Evolutionary conservation across 2,113 vertebrate genomes (phyloP).

Genomic region (Dicaeum eximium): DNA sequence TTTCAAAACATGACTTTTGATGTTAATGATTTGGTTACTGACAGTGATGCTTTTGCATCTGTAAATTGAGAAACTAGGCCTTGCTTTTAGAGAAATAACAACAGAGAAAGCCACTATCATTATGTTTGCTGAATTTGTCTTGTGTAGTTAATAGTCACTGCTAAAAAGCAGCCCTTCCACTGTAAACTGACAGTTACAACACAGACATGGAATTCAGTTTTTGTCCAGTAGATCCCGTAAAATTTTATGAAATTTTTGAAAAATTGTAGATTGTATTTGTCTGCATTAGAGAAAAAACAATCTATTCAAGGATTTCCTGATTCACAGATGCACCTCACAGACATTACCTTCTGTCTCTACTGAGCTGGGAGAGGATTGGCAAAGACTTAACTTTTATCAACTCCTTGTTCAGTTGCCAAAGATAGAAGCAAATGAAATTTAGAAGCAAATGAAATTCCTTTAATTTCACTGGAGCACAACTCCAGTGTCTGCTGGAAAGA

Average conservation of each 20-base stretch:
- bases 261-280: not conserved
- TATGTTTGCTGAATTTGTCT: not conserved
- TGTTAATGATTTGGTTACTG: not conserved
- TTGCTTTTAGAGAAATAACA: not conserved
- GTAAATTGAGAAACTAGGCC: not conserved
- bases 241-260: not conserved
- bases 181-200: not conserved
- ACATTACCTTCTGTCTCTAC: not conserved
- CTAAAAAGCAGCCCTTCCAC: not conserved
- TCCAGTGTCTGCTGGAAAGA: not conserved
- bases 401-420: not conserved
- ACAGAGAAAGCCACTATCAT: not conserved
- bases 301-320: not conserved
- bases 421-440: not conserved
- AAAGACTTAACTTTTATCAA: not conserved
- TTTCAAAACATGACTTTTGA: not conserved
- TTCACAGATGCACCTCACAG: not conserved
- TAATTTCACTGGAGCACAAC: not conserved
- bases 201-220: not conserved
- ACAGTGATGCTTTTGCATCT: not conserved
- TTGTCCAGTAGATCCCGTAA: not conserved
- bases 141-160: not conserved
- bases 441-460: not conserved
- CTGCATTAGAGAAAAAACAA: not conserved
- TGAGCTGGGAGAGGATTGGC: not conserved